phyloP scores from a whole-genome alignment of 30 jellyfish, hydroid and myxozoan species.

The Catostylus mosaicus region DNA sequence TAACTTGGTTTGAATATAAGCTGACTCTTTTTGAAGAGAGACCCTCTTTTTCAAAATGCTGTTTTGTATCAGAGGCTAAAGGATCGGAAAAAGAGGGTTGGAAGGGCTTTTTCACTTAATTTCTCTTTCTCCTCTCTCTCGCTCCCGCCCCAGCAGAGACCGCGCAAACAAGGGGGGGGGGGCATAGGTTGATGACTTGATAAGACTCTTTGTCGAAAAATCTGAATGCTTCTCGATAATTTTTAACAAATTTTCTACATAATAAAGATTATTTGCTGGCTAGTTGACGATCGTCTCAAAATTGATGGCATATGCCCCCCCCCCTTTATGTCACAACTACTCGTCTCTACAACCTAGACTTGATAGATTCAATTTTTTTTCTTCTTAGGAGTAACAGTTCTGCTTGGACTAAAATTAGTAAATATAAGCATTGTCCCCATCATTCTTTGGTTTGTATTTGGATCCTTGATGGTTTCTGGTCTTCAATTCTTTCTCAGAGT shows the following conservation, averaged over 20 bases:
- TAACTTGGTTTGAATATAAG: no score
- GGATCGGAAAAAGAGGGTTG: no score
- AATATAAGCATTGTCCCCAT: neutral
- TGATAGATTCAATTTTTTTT: neutral
- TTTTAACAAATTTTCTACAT: neutral
- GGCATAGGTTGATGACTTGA: neutral
- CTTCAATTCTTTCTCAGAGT: neutral
- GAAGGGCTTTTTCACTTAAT: no score
- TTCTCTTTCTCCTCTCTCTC: no score
- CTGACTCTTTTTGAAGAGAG: no score
- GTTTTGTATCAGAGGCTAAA: no score
- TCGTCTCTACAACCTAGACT: neutral
- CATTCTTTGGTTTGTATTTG: constrained; percentile 16
- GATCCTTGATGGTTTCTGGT: neutral
- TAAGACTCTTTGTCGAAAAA: neutral
- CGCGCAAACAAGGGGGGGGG: no score
- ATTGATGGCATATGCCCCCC: neutral
- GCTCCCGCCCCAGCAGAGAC: no score
- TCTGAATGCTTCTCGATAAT: neutral
- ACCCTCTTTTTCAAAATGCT: no score
- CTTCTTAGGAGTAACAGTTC: neutral
- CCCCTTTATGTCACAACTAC: neutral
- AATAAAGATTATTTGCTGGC: neutral
- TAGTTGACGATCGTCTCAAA: neutral
- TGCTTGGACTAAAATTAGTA: constrained; percentile 10